Evolutionary conservation across 2,113 vertebrate species (phyloP), one percentile per base, ranked within the genome.

Genomic region (Gobiocypris rarus): DNA sequence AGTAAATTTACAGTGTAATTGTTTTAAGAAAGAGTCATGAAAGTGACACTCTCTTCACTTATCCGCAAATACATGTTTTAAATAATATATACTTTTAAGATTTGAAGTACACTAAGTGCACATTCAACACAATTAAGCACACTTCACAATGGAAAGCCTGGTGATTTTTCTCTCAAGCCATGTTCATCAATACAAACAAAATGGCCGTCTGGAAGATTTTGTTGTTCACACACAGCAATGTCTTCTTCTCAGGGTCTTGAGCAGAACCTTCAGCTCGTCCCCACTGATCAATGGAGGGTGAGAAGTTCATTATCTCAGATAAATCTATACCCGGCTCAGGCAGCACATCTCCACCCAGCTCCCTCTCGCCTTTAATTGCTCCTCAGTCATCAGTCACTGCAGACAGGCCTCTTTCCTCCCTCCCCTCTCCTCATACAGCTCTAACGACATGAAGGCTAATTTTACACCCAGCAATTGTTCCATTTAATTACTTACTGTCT

Each of bases 391-490:
- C 88, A 93, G 88, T 94, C 92, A 90, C 90, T 84, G 84, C n/a
- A 69, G 88, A 85, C 81, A 82, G 85, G 84, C 85, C 88, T 88
- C 85, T 89, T 92, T 89, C 86, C 89, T 89, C 82, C 88, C 59
- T 74, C 88, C 52, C 86, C 63, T 89, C 90, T 76, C 86, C 86
- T 89, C 92, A 83, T 91, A 91, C 91, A 87, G 88, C 88, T 92
- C 91, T 92, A 94, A 94, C 93, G 92, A 92, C 93, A 90, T 85
- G 84, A 89, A 93, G 90, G 91, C 93, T 94, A 93, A 94, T 94
- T 95, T 94, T 93, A 94, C 92, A 94, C 93, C 92, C 91, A 90
- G 89, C 89, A 92, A 91, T 93, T 91, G 86, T 92, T 94, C 91
- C 70, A 81, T 94, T 93, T 93, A 94, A 94, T 94, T 94, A 94